phyloP scores from a whole-genome alignment of 2,113 vertebrate species.

The Thunnus maccoyii region DNA sequence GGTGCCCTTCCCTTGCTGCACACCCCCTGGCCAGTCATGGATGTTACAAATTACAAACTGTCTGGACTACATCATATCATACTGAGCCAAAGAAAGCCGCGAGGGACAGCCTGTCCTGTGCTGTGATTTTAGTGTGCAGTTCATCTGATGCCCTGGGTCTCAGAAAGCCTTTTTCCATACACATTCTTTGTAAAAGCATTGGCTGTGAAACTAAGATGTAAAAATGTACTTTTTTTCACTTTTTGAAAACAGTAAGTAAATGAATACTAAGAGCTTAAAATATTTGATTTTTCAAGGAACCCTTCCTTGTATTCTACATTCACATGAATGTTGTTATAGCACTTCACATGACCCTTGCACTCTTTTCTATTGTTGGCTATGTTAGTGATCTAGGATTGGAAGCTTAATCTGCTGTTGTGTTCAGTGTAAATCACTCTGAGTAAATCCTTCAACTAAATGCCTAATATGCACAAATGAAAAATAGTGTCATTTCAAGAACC shows the following conservation, averaged over 20 bases:
- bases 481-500: neutral
- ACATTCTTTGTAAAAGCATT: too few species aligned
- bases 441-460: slow-evolving; percentile 39
- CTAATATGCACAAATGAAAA: slow-evolving; percentile 8
- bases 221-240: too few species aligned
- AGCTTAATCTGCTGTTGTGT: slow-evolving; percentile 38
- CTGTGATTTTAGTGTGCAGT: slow-evolving; percentile 10
- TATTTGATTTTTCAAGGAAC: neutral
- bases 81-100: slow-evolving; percentile 21
- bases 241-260: too few species aligned
- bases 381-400: slow-evolving; percentile 17
- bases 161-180: too few species aligned
- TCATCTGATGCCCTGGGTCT: neutral
- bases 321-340: slow-evolving; percentile 2
- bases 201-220: too few species aligned
- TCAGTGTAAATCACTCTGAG: neutral
- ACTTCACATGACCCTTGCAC: slow-evolving; percentile 27
- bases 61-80: slow-evolving; percentile 36
- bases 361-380: slow-evolving; percentile 2
- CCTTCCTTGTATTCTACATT: neutral
- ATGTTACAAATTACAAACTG: slow-evolving; percentile 40
- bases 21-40: slow-evolving; percentile 4
- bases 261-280: too few species aligned
- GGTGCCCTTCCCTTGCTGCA: slow-evolving; percentile 21
- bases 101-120: slow-evolving; percentile 52